Evolutionary conservation across 2,113 vertebrate species (phyloP).

Genomic region (Indicator maculatus): DNA sequence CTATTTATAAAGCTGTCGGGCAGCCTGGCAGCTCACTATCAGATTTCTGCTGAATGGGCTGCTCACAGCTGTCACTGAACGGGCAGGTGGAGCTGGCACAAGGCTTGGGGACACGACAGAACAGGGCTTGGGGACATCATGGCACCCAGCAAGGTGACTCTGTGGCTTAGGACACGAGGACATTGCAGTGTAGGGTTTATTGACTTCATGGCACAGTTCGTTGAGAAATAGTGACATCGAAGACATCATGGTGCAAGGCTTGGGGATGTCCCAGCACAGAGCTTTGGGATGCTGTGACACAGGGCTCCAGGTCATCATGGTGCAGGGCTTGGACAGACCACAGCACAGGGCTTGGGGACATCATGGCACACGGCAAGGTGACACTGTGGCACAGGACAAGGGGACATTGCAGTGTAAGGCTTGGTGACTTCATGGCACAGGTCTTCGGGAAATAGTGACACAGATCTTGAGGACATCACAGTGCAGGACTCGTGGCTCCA

Average conservation of each 20-base stretch:
- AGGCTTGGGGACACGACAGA: accelerated
- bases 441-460: accelerated
- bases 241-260: accelerated
- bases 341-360: accelerated
- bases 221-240: accelerated
- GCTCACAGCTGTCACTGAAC: not conserved
- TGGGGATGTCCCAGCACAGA: accelerated
- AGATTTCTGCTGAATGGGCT: not conserved
- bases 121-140: not conserved
- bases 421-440: accelerated
- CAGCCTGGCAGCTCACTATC: conserved; percentile 15
- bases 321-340: accelerated
- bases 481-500: accelerated
- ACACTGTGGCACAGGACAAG: accelerated
- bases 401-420: accelerated
- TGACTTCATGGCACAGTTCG: accelerated
- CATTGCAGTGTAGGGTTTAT: accelerated
- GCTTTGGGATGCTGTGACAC: accelerated
- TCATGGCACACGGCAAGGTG: too few relatives aligned
- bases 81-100: not conserved
- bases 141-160: not conserved
- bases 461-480: accelerated
- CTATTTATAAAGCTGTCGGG: conserved; percentile 47
- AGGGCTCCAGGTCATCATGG: not conserved
- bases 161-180: accelerated